A percentile compares a stretch with the other conserved stretches of the same genome.
These are phyloP conservation scores for Napeogenes inachia DNA, from an alignment of 2,888 invertebrate genomes.

Conservation along the genomic window DNA sequence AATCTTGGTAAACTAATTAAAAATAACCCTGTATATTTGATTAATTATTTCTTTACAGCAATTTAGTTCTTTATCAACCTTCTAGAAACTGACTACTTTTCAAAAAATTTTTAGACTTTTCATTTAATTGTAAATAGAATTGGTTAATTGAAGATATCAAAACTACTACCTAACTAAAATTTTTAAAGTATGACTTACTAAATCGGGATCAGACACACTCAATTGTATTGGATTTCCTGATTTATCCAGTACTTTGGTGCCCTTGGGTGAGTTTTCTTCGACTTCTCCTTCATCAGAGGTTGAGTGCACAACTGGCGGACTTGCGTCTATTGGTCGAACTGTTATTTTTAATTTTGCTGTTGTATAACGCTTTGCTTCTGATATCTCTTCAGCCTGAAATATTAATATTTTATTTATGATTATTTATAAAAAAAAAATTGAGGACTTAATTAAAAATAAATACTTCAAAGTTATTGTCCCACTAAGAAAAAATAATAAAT, in stretches of 20 bases:
- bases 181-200: constrained; percentile 76
- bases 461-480: too few species aligned
- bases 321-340: constrained; percentile 91
- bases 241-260: constrained; percentile 86
- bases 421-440: too few species aligned
- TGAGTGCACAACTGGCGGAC: constrained; percentile 87
- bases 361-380: constrained; percentile 86
- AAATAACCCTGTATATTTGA: too few species aligned
- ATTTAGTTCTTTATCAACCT: too few species aligned
- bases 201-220: constrained; percentile 89
- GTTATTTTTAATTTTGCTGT: constrained; percentile 89
- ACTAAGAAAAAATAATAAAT: too few species aligned
- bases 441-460: too few species aligned
- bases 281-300: constrained; percentile 86
- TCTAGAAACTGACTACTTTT: too few species aligned
- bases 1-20: too few species aligned
- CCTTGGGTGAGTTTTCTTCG: constrained; percentile 90
- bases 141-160: too few species aligned
- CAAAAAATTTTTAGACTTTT: too few species aligned
- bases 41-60: too few species aligned
- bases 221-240: constrained; percentile 83
- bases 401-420: not conserved
- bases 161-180: not conserved
- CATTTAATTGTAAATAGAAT: too few species aligned
- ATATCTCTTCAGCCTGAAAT: constrained; percentile 87